Base-by-base conservation (phyloP, 2,888 invertebrate species). In the Dicyrtoma fusca region DNA sequence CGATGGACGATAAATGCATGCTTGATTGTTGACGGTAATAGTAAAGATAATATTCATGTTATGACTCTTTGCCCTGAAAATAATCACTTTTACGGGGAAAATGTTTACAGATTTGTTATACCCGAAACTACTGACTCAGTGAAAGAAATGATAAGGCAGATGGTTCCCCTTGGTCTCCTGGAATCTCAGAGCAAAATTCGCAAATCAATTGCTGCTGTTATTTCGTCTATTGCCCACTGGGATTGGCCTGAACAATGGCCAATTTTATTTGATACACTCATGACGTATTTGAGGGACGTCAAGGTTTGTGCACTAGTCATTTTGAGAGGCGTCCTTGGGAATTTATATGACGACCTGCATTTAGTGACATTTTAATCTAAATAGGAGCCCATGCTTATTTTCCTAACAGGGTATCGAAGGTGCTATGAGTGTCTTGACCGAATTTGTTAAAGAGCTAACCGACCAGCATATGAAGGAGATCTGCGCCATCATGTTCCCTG, bases 241-340 rank as follows among this genome's bases (percentile, higher is more conserved):
- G 91, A 91, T 81, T 91, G 90, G 89, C 91, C 91, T 0, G 88
- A 88, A 74, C 85, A 87, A 6, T 91, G 91, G 91, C 87, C 89
- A 0, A 87, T 88, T 69, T 83, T 91, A 1, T 90, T 90, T 81
- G 87, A 88, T 71, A 86, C 89, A 23, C 85, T 91, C 49, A 88
- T 90, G 75, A 86, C 86, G 68, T 88, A 88, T 75, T 83, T 90
- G 63, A 87, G 87, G 25, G 87, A 88, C 69, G 87, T 86, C 76
- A 86, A 86, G 76, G 85, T 87, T 76, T 81, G 76, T 72, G 85
- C 11, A 49, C 5, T 49, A 49, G 10, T 59, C 8, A 26, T 21
- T 61, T 10, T 42, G 11, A 6, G 26, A 62, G 17, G 42, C n/a
- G 62, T 14, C n/a, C n/a, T n/a, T n/a, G n/a, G n/a, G n/a, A n/a